These are phyloP conservation scores for Drosophila tripunctata DNA, from an alignment of 2,888 invertebrate genomes.

Conservation along the genomic window DNA sequence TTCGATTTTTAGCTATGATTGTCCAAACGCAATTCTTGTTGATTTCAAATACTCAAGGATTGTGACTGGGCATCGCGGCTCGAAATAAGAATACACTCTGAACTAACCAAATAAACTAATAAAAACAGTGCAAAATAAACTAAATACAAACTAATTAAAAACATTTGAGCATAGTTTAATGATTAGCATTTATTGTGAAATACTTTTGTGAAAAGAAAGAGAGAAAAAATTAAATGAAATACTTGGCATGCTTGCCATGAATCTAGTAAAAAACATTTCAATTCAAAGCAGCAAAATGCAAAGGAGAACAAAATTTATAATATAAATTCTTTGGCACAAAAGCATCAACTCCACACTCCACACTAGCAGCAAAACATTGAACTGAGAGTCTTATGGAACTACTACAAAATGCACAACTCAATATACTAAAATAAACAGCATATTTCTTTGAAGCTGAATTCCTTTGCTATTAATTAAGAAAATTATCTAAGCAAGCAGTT, in stretches of 20 bases:
- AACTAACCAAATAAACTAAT: slow-evolving; percentile 4
- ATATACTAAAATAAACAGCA: neutral
- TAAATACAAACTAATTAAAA: slow-evolving; percentile 31
- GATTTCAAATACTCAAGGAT: slow-evolving; percentile 84
- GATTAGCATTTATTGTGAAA: slow-evolving; percentile 26
- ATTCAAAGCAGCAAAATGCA: neutral
- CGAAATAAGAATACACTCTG: slow-evolving; percentile 84
- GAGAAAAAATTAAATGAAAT: slow-evolving; percentile 8
- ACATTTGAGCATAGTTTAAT: slow-evolving; percentile 4
- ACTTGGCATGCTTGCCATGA: slow-evolving; percentile 7
- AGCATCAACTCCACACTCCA: neutral
- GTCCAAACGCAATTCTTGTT: slow-evolving; percentile 85
- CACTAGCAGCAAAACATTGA: neutral
- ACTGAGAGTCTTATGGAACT: neutral
- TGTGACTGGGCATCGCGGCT: slow-evolving; percentile 85
- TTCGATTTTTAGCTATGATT: slow-evolving; percentile 85
- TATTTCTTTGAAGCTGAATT: no score
- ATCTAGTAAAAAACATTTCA: neutral
- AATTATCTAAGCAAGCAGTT: no score
- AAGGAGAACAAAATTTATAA: neutral
- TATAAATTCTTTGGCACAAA: neutral
- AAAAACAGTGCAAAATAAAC: neutral
- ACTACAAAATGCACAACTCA: neutral
- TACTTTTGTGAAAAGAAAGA: neutral
- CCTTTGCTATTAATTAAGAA: neutral